Conservation (phyloP, 2,888 invertebrate species). For the Xestia rhomboidea region DNA sequence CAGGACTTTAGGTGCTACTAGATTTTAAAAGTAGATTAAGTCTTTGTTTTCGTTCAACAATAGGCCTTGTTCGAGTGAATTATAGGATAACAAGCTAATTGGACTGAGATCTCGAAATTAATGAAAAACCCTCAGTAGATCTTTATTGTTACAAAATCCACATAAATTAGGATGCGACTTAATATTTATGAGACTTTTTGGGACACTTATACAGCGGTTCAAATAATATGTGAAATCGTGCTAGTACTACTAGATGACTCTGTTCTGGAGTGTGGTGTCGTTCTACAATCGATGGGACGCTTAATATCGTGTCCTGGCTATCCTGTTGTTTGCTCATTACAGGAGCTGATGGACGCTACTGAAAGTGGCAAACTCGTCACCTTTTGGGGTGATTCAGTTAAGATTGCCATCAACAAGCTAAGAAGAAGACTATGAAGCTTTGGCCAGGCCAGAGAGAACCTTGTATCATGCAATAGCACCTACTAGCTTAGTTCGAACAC, state of each 20-base stretch:
- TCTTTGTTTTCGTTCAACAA: slow-evolving; percentile 52
- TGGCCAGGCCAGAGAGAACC: background rate
- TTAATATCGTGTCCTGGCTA: background rate
- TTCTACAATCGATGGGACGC: background rate
- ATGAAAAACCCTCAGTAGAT: slow-evolving; percentile 9
- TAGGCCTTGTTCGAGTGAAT: slow-evolving; percentile 30
- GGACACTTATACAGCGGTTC: background rate
- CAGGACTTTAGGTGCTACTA: slow-evolving; percentile 31
- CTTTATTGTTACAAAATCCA: slow-evolving; percentile 3
- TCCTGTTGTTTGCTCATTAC: background rate
- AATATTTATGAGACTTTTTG: background rate
- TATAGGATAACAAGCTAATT: slow-evolving; percentile 35
- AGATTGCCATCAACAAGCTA: background rate
- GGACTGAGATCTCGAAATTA: slow-evolving; percentile 5
- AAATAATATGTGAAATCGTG: background rate
- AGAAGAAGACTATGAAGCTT: background rate
- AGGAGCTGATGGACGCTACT: background rate
- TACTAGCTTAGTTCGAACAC: background rate
- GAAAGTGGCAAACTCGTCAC: background rate
- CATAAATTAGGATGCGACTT: background rate
- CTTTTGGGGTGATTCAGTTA: background rate
- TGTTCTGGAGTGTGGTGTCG: background rate
- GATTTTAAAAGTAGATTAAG: slow-evolving; percentile 61
- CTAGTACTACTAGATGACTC: background rate
- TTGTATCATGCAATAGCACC: background rate